Percentiles rank a stretch among this genome's conserved stretches.
phyloP scores from a whole-genome alignment of 2,888 invertebrate genomes.

The Synergus laeviventris region DNA sequence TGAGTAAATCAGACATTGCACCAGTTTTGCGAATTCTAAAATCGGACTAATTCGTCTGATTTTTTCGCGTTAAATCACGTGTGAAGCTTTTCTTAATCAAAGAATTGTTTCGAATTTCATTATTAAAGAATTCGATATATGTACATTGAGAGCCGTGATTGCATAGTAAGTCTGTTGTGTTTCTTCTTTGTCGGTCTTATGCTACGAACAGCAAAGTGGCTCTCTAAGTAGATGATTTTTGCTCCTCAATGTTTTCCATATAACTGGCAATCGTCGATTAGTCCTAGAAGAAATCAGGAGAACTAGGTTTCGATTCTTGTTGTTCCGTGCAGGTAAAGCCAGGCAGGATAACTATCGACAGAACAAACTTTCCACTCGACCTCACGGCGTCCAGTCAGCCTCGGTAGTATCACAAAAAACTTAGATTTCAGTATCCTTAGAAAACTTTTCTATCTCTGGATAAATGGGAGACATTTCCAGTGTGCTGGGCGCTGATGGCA shows the following conservation, averaged over 20 bases:
- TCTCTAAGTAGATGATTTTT: constrained; percentile 1
- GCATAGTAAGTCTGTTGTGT: background rate
- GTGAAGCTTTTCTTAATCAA: background rate
- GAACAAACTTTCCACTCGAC: constrained; percentile 41
- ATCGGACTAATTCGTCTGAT: background rate
- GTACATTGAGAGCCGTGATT: background rate
- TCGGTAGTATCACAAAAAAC: constrained; percentile 43
- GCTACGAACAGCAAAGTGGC: background rate
- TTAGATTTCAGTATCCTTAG: constrained; percentile 76
- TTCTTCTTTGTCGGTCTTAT: background rate
- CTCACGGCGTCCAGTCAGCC: constrained; percentile 44
- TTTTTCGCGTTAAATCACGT: background rate
- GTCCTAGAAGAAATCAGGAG: constrained; percentile 47
- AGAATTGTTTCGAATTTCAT: constrained; percentile 22
- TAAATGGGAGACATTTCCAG: constrained; percentile 92
- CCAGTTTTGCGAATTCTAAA: constrained; percentile 19
- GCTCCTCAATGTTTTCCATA: background rate
- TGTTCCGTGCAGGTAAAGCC: constrained; percentile 48
- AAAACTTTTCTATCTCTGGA: constrained; percentile 86
- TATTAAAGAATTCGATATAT: constrained; percentile 9
- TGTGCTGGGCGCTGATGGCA: constrained; percentile 91
- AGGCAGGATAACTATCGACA: constrained; percentile 43
- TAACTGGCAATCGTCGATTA: constrained; percentile 50
- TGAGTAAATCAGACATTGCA: constrained; percentile 3
- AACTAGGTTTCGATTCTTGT: constrained; percentile 51